phyloP scores from a whole-genome alignment of 2,797 vertebrate species.

The Darevskia nairensis region DNA sequence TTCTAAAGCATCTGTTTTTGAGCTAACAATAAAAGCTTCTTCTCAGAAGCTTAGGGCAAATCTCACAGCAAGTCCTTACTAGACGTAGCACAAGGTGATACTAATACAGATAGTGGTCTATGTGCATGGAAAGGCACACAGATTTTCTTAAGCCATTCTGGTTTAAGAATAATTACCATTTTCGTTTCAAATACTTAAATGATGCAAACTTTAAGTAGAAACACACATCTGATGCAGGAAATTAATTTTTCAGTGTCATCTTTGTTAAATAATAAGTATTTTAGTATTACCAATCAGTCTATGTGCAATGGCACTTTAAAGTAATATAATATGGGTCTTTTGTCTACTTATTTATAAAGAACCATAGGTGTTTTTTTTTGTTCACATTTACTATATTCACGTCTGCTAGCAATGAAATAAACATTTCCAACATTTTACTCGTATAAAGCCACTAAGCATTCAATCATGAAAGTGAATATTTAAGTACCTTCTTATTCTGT shows the following conservation, averaged over 20 bases:
- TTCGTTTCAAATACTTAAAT: neutral
- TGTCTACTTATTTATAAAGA: neutral
- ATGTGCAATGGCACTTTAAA: neutral
- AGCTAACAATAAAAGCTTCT: neutral
- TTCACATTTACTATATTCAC: neutral
- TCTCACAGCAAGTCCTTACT: neutral
- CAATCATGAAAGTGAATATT: fast-evolving
- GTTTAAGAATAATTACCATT: neutral
- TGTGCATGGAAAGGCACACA: neutral
- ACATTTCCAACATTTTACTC: neutral
- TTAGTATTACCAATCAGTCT: neutral
- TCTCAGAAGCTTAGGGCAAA: neutral
- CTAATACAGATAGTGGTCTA: neutral
- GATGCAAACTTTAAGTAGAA: neutral
- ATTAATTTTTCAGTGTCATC: neutral
- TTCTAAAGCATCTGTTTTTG: neutral
- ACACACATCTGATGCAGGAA: neutral
- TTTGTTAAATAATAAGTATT: neutral
- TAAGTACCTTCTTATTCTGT: constrained; percentile 89
- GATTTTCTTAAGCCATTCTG: neutral
- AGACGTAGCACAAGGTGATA: too few relatives aligned
- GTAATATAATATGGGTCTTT: neutral
- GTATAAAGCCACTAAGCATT: neutral
- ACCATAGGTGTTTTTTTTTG: neutral
- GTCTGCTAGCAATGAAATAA: neutral